A percentile compares a stretch with the other conserved stretches of the same genome.
Evolutionary conservation across 1,140 invertebrate genomes (phyloP).

Genomic region (Laupala kohalensis): DNA sequence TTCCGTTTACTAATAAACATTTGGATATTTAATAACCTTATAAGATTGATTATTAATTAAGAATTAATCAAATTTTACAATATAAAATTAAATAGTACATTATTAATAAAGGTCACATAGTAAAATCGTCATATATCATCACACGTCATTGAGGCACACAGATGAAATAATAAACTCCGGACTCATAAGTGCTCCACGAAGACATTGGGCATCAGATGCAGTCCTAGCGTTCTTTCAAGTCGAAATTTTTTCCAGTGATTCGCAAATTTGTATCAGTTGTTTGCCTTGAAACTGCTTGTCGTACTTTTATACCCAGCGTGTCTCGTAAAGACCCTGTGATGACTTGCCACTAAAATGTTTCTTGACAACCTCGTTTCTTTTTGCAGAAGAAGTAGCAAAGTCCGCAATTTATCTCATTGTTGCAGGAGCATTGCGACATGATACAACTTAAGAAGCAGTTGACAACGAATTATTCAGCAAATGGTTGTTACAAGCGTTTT

Average conservation of each 20-base stretch:
- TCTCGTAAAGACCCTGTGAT: conserved; percentile 18
- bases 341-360: conserved; percentile 8
- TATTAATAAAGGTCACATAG: no score
- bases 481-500: conserved; percentile 19
- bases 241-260: conserved; percentile 9
- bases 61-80: no score
- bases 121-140: no score
- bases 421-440: conserved; percentile 17
- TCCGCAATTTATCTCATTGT: conserved; percentile 19
- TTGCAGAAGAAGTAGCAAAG: conserved; percentile 21
- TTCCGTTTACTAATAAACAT: no score
- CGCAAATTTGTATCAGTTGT: conserved; percentile 12
- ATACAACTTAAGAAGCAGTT: conserved; percentile 13
- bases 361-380: conserved; percentile 10
- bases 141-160: conserved; percentile 15
- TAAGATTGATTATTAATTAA: no score
- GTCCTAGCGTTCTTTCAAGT: conserved; percentile 9
- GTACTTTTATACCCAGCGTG: conserved; percentile 17
- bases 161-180: conserved; percentile 16
- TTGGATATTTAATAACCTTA: no score
- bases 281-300: conserved; percentile 19
- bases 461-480: conserved; percentile 19
- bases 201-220: conserved; percentile 13
- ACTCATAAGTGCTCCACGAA: conserved; percentile 12
- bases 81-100: no score